phyloP scores from a whole-genome alignment of 2,113 vertebrate species.

The Stictonetta naevosa region DNA sequence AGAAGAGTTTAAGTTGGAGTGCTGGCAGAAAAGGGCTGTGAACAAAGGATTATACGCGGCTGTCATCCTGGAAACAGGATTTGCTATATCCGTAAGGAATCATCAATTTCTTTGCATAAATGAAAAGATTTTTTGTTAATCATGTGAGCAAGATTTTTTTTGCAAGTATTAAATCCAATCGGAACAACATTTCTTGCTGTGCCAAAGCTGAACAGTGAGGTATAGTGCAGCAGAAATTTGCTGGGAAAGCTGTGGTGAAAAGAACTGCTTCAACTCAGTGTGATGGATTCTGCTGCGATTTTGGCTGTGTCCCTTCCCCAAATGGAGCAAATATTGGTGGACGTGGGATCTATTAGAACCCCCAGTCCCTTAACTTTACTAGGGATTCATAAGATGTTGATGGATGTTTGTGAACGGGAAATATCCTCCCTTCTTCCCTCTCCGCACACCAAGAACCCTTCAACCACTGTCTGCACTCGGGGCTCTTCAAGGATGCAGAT shows the following conservation, averaged over 20 bases:
- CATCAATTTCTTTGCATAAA: neutral
- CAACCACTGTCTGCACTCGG: neutral
- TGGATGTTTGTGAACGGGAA: neutral
- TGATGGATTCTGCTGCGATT: neutral
- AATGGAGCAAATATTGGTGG: neutral
- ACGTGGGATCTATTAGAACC: neutral
- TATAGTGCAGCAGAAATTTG: neutral
- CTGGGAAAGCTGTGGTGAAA: neutral
- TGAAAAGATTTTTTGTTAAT: neutral
- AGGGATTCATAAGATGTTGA: neutral
- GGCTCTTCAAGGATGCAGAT: neutral
- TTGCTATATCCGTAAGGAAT: neutral
- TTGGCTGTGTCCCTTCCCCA: neutral
- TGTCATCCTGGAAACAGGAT: conserved; percentile 37
- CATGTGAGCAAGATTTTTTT: neutral
- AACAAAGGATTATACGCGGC: neutral
- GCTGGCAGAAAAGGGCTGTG: conserved; percentile 14
- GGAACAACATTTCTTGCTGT: neutral
- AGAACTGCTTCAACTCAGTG: neutral
- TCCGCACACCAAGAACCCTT: neutral
- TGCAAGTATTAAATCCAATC: neutral
- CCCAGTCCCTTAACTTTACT: neutral
- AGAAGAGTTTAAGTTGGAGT: neutral
- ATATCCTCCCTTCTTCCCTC: neutral
- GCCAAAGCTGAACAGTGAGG: neutral